phyloP scores from a whole-genome alignment of 1,140 invertebrate genomes.

The Hylaeus volcanicus region DNA sequence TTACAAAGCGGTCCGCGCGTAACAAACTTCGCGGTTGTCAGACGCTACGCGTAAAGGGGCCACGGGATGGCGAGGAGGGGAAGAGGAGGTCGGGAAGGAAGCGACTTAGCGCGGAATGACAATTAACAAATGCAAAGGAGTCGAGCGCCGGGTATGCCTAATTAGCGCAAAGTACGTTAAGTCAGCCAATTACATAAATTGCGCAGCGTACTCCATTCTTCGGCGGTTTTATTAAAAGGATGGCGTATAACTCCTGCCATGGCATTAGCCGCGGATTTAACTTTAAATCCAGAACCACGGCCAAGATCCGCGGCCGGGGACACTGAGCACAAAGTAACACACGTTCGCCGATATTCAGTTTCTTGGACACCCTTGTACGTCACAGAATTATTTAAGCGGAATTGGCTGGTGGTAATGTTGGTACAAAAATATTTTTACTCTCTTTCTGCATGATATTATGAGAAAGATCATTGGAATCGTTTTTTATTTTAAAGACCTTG shows the following conservation, averaged over 20 bases:
- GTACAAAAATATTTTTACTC: no score
- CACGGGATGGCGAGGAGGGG: neutral
- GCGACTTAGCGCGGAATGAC: neutral
- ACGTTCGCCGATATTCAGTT: constrained; percentile 58
- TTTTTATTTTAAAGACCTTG: no score
- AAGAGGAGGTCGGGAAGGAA: no score
- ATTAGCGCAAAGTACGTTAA: constrained; percentile 19
- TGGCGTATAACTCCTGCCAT: constrained; percentile 13
- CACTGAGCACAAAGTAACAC: constrained; percentile 55
- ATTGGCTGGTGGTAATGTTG: no score
- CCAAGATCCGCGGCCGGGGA: constrained; percentile 46
- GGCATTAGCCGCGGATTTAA: constrained; percentile 56
- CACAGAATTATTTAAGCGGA: no score
- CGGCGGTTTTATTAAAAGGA: constrained; percentile 48
- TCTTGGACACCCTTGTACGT: constrained; percentile 35
- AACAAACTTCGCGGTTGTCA: neutral
- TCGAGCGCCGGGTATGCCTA: neutral
- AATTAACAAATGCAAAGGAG: constrained; percentile 30
- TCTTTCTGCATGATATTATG: no score
- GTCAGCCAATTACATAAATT: constrained; percentile 39
- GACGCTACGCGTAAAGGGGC: neutral
- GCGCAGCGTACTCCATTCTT: constrained; percentile 17
- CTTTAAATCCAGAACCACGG: constrained; percentile 55
- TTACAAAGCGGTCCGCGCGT: neutral
- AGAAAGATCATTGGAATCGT: no score